Conservation (phyloP, 2,113 vertebrate genomes). For the Stegostoma tigrinum region DNA sequence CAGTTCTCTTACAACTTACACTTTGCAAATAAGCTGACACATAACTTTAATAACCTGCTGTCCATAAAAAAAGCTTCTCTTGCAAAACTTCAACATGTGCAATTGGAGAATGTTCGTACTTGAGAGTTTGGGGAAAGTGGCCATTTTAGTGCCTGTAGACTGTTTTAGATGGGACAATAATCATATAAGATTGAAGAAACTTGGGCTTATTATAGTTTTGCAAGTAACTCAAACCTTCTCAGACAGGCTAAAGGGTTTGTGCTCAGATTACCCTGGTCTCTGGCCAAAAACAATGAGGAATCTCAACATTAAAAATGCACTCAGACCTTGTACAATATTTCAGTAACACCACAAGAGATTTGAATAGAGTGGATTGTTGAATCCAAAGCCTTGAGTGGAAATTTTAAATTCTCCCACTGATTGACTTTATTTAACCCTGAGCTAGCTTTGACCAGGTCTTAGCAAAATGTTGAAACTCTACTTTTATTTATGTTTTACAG, state of each 20-base stretch:
- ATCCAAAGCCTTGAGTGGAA: neutral
- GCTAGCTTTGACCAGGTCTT: neutral
- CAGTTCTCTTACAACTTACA: neutral
- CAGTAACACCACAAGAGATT: neutral
- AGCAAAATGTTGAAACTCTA: neutral
- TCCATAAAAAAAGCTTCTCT: neutral
- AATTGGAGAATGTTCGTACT: neutral
- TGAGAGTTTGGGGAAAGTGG: neutral
- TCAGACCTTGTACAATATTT: neutral
- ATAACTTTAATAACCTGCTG: neutral
- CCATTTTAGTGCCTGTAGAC: neutral
- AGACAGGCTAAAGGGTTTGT: neutral
- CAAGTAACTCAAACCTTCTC: neutral
- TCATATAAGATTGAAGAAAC: neutral
- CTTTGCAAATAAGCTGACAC: neutral
- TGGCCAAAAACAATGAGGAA: neutral
- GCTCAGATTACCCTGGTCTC: neutral
- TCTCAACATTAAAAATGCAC: too few relatives aligned
- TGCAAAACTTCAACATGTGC: neutral
- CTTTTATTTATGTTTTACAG: neutral
- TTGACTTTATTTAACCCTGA: neutral
- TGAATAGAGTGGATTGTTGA: neutral
- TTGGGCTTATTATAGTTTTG: neutral
- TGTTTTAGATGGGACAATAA: neutral
- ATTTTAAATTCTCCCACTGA: neutral